A percentile compares a stretch with the other conserved stretches of the same genome.
These are phyloP conservation scores for Palythoa grandiflora DNA, from an alignment of 92 coral and sea anemone genomes.

Conservation along the genomic window DNA sequence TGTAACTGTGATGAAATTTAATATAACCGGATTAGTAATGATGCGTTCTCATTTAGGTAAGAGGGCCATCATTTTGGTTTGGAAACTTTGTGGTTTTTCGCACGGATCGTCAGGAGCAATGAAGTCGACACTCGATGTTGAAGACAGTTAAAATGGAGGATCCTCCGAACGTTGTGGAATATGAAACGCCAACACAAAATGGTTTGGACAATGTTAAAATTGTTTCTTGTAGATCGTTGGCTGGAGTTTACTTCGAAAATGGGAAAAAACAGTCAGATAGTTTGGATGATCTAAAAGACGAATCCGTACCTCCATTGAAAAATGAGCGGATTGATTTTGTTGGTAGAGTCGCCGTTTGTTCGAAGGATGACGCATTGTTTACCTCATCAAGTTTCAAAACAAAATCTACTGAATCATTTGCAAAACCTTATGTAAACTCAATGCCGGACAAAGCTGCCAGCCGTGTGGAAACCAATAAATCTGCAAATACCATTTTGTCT, in stretches of 20 bases:
- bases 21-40: too few relatives aligned
- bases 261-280: neutral
- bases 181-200: conserved; percentile 12
- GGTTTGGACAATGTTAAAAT: conserved; percentile 45
- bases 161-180: neutral
- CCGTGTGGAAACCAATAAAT: neutral
- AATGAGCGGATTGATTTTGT: neutral
- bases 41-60: neutral
- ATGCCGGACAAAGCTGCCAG: neutral
- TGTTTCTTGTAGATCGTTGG: conserved; percentile 47
- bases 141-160: neutral
- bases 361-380: neutral
- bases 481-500: neutral
- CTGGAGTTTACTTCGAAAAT: conserved; percentile 11
- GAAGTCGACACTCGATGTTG: neutral
- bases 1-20: too few relatives aligned
- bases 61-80: neutral
- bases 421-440: neutral
- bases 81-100: neutral
- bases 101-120: neutral
- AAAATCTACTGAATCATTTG: neutral
- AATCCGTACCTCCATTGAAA: neutral
- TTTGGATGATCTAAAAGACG: neutral
- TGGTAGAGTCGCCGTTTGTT: neutral
- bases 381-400: neutral